phyloP scores from a whole-genome alignment of 2,113 vertebrate species.

The Enhydra lutris region DNA sequence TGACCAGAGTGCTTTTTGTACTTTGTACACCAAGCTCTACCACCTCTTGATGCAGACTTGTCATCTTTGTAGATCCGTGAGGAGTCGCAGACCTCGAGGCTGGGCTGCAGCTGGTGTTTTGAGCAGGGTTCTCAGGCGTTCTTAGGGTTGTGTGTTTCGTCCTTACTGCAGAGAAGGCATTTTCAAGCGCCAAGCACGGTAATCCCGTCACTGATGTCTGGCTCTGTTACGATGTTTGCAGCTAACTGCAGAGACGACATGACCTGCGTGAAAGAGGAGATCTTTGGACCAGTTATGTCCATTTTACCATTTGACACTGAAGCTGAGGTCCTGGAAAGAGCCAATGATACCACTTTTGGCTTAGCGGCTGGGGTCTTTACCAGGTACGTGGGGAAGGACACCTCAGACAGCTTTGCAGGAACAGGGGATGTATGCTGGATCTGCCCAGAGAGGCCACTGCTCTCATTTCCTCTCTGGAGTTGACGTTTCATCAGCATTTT shows the following conservation, averaged over 20 bases:
- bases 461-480: neutral
- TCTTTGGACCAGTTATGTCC: constrained; percentile 98
- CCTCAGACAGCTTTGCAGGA: neutral
- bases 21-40: neutral
- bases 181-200: neutral
- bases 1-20: neutral
- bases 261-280: constrained; percentile 97
- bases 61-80: neutral
- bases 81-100: neutral
- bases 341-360: constrained; percentile 92
- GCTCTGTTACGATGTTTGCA: constrained; percentile 62
- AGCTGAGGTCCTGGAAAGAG: constrained; percentile 91
- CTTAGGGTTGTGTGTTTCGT: neutral
- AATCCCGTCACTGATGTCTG: neutral
- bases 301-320: constrained; percentile 94
- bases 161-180: neutral
- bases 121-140: neutral
- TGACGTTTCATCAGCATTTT: neutral
- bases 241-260: constrained; percentile 95
- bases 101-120: neutral
- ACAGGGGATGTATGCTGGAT: accelerated
- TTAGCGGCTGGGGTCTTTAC: constrained; percentile 97
- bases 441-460: accelerated
- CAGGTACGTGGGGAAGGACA: constrained; percentile 81
- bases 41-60: neutral